Evolutionary conservation across 2,888 invertebrate species (phyloP), one percentile per base, ranked within the genome.

Genomic region (Candidula unifasciata): DNA sequence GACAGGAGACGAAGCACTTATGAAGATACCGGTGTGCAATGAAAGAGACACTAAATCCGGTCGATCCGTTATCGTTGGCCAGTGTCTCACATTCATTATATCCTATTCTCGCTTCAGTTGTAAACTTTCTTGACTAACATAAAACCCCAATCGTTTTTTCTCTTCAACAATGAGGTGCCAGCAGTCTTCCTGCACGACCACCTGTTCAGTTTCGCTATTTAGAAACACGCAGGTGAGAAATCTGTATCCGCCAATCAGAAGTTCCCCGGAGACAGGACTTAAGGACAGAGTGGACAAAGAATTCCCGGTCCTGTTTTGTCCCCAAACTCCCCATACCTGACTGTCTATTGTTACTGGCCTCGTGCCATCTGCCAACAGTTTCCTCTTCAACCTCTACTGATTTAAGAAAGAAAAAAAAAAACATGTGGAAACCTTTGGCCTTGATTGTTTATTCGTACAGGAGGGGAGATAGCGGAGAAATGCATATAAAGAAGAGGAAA

Each of bases 311-410:
- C 71, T 10, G 24, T 73, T n/a, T n/a, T 52, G n/a, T n/a, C n/a
- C 16, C 73, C 13, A n/a, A n/a, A n/a, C n/a, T n/a, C n/a, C n/a
- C n/a, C n/a, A n/a, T n/a, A n/a, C n/a, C n/a, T 18, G 0, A 8
- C n/a, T 13, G 5, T 1, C n/a, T 44, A 27, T 73, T 73, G 37
- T 44, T n/a, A 52, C 2, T 27, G 18, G 73, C 44, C 73, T 52
- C 73, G 73, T 73, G 73, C 73, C 73, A 73, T 73, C 73, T 73
- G 73, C 73, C 73, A n/a, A n/a, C 18, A 52, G n/a, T 27, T 44
- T 73, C 37, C 71, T 24, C 10, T 24, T n/a, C 44, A 33, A 18
- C 30, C 3, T 33, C 30, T 16, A 37, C 57, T 18, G 66, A 44
- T 3, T 44, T 6, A 44, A 44, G 5, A 44, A 44, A 44, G 10